Evolutionary conservation across 2,888 invertebrate species (phyloP), one percentile per base, ranked within the genome.

Genomic region (Sphecodes monilicornis): DNA sequence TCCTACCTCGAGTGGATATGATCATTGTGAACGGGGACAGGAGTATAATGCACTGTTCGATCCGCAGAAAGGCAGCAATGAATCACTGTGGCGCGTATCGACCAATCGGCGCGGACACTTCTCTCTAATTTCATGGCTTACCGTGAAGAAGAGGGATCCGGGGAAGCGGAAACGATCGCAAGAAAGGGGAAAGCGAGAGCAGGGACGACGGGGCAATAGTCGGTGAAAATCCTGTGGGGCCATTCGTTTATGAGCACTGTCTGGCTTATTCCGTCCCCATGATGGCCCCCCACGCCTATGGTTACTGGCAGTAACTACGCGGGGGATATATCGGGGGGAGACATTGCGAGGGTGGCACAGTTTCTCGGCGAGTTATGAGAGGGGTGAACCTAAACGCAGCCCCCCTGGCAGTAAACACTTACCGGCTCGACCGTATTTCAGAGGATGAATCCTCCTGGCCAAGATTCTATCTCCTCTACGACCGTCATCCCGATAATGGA

Each of bases 381-480:
- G 80, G 87, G 88, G 83, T 82, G 84, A 75, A 50, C 13, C 68
- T 13, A 13, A 68, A 68, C 39, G 39, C 86, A 86, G 81, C 88
- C 86, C 87, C 80, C n/a, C 72, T 78, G 80, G 89, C 89, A 87
- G 88, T 91, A 93, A 92, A 92, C 93, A 92, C 92, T 93, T 91
- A 91, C 85, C 78, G 79, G 71, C 84, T 69, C 79, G 82, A 80
- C 81, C 86, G 83, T 92, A 92, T 90, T 91, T 92, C 78, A 86
- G 79, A n/a, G 82, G 66, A 75, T 76, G 84, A 90, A 84, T 89
- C 88, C 39, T n/a, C n/a, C 39, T n/a, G 68, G 68, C 73, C 60
- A 75, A 89, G 82, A 84, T 90, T 90, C 84, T 85, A 86, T 90
- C 89, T 78, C 68, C 43, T 54, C 41, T 68, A 72, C 75, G 60